Evolutionary conservation across 2,113 vertebrate species (phyloP).

Genomic region (Lophura nycthemera): DNA sequence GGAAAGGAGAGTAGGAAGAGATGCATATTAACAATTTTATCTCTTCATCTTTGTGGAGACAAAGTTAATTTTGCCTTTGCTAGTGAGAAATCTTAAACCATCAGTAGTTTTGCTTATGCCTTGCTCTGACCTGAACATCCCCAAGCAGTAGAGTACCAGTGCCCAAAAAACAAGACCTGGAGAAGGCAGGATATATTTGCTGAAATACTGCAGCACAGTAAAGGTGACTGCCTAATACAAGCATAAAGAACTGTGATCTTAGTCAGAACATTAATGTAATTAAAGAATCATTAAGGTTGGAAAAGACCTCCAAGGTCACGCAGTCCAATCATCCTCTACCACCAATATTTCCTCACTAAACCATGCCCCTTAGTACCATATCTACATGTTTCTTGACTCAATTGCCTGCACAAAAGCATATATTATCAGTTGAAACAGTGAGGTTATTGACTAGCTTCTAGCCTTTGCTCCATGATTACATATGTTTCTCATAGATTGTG

Average conservation of each 20-base stretch:
- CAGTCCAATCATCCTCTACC: too few relatives aligned
- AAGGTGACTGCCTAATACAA: neutral
- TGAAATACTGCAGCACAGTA: neutral
- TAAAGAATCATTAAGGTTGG: too few relatives aligned
- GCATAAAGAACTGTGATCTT: rapidly evolving
- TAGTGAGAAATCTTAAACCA: neutral
- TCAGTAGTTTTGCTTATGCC: neutral
- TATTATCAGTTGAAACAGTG: neutral
- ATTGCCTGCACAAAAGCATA: neutral
- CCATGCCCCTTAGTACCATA: too few relatives aligned
- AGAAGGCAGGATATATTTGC: neutral
- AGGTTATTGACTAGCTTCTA: rapidly evolving
- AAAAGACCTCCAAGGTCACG: too few relatives aligned
- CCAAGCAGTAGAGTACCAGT: neutral
- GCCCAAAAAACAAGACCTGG: neutral
- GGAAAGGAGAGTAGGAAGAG: neutral
- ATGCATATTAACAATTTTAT: neutral
- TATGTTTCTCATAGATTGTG: neutral
- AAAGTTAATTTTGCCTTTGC: neutral
- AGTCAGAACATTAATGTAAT: neutral
- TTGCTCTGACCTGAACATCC: neutral
- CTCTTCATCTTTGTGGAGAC: neutral
- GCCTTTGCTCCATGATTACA: neutral
- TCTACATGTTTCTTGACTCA: neutral
- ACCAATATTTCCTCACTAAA: too few relatives aligned